Conservation (phyloP, 2,797 vertebrate genomes). For the Etheostoma nigrum region DNA sequence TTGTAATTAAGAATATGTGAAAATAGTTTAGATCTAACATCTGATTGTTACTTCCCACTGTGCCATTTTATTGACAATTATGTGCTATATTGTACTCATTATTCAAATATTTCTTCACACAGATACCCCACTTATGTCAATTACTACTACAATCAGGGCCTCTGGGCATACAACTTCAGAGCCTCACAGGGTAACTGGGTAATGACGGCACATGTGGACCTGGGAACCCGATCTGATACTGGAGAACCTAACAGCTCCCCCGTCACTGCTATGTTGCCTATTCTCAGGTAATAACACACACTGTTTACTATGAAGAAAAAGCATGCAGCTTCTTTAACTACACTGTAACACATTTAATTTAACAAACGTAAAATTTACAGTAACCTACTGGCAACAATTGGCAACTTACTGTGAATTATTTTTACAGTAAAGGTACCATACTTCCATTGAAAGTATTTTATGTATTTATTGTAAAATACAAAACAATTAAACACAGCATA, state of each 20-base stretch:
- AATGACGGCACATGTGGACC: conserved; percentile 54
- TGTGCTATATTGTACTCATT: neutral
- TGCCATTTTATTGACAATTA: too few species aligned
- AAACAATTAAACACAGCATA: too few species aligned
- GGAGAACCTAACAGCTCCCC: conserved; percentile 57
- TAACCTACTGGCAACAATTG: too few species aligned
- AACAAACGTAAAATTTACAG: too few species aligned
- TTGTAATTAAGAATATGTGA: neutral
- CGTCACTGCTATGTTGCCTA: conserved; percentile 17
- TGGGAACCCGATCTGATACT: conserved; percentile 67
- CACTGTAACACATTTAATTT: too few species aligned
- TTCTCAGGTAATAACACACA: conserved; percentile 39
- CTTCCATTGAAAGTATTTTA: too few species aligned
- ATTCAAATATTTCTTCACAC: neutral
- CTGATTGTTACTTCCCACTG: neutral
- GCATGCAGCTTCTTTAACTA: too few species aligned
- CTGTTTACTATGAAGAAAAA: too few species aligned
- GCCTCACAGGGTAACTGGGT: accelerated
- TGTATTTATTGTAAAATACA: too few species aligned
- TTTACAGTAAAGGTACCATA: too few species aligned
- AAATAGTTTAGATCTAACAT: neutral
- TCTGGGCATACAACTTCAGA: neutral
- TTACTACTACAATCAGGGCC: accelerated
- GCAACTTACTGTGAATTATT: too few species aligned
- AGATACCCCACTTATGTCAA: neutral